Evolutionary conservation across 2,113 vertebrate genomes (phyloP), one percentile per base, ranked within the genome.

Genomic region (Zosterops pallidus): DNA sequence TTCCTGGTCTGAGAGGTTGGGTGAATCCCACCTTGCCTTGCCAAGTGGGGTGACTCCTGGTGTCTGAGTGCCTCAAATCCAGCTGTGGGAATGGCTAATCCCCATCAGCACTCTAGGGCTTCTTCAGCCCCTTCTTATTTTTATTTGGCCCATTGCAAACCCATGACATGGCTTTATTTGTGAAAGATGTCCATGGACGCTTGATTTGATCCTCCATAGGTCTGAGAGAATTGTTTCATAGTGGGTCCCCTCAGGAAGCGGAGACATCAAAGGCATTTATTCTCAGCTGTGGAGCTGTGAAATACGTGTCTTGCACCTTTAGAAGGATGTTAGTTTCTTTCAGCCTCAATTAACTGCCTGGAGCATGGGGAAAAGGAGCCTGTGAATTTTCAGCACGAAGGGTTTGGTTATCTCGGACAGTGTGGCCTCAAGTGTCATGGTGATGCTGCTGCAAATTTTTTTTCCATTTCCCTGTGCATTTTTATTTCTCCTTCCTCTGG

Each of bases 321-420:
- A 28, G 57, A 57, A 39, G 24, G 39, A 24, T 72, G 25, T 69
- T 60, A 12, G 19, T 49, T 82, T 78, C 77, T 68, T 72, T 67
- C 4, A n/a, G 76, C 44, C 60, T 77, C 42, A 63, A 0, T 85
- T 71, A 82, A 52, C 33, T 86, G 29, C 69, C 50, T 70, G 39
- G 20, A 64, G 68, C 46, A 31, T 11, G 49, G 62, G 23, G 69
- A 57, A 65, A 87, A 55, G 14, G 6, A 44, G 12, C 7, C 22
- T 29, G 29, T 1, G 13, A 42, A 22, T 33, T 42, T 52, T 71
- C 39, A 82, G 42, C 4, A 3, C 0, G 0, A 57, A 7, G 18
- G 18, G 14, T 74, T 33, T 65, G 35, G 35, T 82, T 79, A 42
- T 75, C 57, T 77, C 8, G 42, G 62, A 28, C 55, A 59, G 4